Conservation (phyloP, 2,113 vertebrate genomes). For the Thalassarche chlororhynchos region DNA sequence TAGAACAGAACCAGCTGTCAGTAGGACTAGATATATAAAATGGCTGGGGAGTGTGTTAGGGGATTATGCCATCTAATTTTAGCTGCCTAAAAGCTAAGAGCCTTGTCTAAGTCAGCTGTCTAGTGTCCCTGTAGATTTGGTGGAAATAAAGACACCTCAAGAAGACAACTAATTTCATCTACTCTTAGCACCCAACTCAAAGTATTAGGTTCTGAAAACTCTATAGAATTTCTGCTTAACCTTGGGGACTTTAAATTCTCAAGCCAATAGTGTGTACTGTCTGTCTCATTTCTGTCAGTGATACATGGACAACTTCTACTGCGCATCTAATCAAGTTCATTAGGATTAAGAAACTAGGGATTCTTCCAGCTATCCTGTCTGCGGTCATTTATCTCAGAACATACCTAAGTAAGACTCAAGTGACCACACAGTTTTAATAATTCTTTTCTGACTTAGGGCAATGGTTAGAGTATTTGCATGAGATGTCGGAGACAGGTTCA, state of each 20-base stretch:
- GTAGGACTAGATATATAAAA: neutral
- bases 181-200: neutral
- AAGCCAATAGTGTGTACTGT: neutral
- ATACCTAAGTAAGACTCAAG: neutral
- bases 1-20: slow-evolving; percentile 37
- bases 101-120: neutral
- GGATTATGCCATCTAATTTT: slow-evolving; percentile 13
- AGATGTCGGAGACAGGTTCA: neutral
- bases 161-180: neutral
- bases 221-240: neutral
- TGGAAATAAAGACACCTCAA: neutral
- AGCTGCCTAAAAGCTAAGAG: neutral
- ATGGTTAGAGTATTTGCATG: neutral
- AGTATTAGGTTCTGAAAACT: neutral
- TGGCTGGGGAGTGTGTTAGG: neutral
- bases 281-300: neutral
- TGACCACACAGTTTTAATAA: neutral
- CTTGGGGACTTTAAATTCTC: neutral
- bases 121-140: neutral
- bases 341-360: neutral
- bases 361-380: neutral
- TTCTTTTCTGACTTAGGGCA: neutral
- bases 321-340: neutral
- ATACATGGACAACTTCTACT: neutral
- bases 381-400: neutral